Base-by-base conservation (phyloP, 2,797 vertebrate species). In the Girardinus metallicus region DNA sequence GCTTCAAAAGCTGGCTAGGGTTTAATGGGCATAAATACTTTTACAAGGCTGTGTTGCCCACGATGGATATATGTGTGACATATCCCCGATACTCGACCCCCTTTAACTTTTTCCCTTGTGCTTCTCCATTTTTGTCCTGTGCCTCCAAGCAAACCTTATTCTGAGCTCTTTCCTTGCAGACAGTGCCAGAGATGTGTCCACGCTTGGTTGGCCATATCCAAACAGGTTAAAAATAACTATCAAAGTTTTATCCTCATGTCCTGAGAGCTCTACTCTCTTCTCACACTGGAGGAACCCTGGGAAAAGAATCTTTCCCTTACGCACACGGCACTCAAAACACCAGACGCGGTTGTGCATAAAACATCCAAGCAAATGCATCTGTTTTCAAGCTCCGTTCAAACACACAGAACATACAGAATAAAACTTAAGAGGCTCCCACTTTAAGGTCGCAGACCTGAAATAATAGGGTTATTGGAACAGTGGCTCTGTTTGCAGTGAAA, bases 231-330 rank as follows among this genome's bases (percentile, higher is more conserved):
- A 94, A 95, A 95, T 95, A 95, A 93, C 92, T 79, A 87, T 84
- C 86, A 80, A 83, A 80, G 80, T 85, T 93, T 79, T 94, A 86
- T 76, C 88, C 90, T 85, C 81, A 81, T 91, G 93, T 92, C 91
- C 92, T 93, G 91, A 94, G 94, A 94, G 92, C 93, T 93, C 86
- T 87, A 87, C 89, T 94, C 90, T 92, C 93, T 94, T 95, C 94
- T 95, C 93, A 95, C 91, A 95, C 93, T 94, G 90, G 88, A 91
- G 88, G 86, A 95, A 93, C 90, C 93, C 93, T 95, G 95, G 95
- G 95, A 95, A 96, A 94, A 94, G 77, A 94, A 94, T 95, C 89
- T 95, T 95, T 95, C 93, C 92, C 91, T 94, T 93, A 95, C 91
- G 87, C 93, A 95, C 89, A 91, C 80, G 77, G 89, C 73, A 81